A percentile compares a stretch with the other conserved stretches of the same genome.
Evolutionary conservation across 2,888 invertebrate genomes (phyloP).

Genomic region (Incurvaria masculella): DNA sequence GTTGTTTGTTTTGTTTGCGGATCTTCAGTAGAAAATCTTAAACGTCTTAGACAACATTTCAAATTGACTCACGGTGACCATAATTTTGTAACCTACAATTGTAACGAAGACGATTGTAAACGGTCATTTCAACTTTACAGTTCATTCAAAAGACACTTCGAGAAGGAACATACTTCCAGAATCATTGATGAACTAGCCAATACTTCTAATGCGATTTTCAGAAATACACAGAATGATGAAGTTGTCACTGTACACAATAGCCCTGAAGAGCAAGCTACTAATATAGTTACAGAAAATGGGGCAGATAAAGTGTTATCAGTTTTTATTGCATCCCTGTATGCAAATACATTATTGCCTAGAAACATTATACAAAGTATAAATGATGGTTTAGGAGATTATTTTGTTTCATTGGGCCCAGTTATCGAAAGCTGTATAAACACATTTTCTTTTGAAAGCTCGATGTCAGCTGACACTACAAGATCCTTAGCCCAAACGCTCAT

Average conservation of each 20-base stretch:
- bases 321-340: not conserved
- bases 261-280: not conserved
- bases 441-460: too few relatives aligned
- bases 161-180: too few relatives aligned
- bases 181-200: too few relatives aligned
- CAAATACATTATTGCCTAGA: not conserved
- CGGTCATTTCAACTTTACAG: not conserved
- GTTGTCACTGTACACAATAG: not conserved
- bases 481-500: not conserved
- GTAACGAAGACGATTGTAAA: not conserved
- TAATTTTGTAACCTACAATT: not conserved
- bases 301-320: not conserved
- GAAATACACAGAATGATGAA: not conserved
- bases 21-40: not conserved
- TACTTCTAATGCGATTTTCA: too few relatives aligned
- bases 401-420: too few relatives aligned
- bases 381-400: not conserved
- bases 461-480: not conserved
- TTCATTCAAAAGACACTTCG: not conserved
- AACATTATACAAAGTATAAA: not conserved
- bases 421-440: too few relatives aligned
- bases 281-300: not conserved
- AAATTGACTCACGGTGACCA: not conserved
- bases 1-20: not conserved
- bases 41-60: not conserved